phyloP scores from a whole-genome alignment of 2,113 vertebrate species.

The Rhadina sibilatrix region DNA sequence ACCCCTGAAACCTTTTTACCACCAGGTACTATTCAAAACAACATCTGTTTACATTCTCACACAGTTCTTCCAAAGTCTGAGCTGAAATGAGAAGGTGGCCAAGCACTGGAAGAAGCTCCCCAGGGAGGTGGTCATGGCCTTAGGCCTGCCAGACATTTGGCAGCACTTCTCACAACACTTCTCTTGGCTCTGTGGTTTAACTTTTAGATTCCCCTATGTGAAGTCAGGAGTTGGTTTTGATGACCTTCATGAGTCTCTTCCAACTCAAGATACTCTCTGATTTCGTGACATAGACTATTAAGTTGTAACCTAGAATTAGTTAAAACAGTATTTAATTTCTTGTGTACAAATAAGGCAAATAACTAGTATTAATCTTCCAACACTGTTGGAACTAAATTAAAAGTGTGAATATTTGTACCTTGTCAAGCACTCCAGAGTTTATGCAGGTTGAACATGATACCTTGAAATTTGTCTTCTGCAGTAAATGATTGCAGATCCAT shows the following conservation, averaged over 20 bases:
- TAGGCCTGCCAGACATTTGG: neutral
- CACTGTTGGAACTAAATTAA: neutral
- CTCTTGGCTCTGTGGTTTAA: neutral
- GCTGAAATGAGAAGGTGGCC: neutral
- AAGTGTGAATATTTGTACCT: neutral
- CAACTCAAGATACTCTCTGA: neutral
- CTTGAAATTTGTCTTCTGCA: neutral
- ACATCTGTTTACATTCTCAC: neutral
- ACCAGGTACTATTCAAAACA: neutral
- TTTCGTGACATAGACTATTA: neutral
- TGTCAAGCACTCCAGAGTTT: neutral
- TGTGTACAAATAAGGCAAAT: neutral
- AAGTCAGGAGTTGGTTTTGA: neutral
- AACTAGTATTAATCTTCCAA: neutral
- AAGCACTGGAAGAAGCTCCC: neutral
- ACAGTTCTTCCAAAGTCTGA: neutral
- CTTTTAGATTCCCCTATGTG: neutral
- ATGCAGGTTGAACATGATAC: neutral
- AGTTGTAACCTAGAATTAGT: neutral
- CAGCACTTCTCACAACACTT: fast-evolving
- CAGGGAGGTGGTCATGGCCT: neutral
- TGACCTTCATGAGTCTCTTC: neutral
- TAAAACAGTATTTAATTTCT: neutral
- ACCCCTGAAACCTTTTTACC: neutral
- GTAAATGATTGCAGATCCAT: neutral